Conservation (phyloP, 2,797 vertebrate genomes). For the Darevskia nairensis region DNA sequence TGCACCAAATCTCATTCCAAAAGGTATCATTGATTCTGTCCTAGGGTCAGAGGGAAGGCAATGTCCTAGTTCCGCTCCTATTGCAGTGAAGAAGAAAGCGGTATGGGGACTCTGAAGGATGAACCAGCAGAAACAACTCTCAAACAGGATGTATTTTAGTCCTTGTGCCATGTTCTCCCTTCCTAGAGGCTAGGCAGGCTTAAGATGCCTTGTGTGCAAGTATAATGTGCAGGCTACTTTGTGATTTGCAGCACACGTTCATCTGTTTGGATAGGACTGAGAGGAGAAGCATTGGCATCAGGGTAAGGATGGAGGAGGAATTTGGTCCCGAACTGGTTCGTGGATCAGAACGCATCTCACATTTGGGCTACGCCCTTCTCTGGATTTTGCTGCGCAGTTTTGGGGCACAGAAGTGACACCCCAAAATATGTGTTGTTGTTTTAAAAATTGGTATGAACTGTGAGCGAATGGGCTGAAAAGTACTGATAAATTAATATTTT, state of each 20-base stretch:
- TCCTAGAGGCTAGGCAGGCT: slow-evolving; percentile 36
- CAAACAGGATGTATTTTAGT: background rate
- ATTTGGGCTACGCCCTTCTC: too few species aligned
- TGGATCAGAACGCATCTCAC: too few species aligned
- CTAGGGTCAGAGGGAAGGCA: background rate
- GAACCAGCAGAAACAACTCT: background rate
- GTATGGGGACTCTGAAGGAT: background rate
- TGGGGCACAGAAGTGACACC: too few species aligned
- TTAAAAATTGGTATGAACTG: too few species aligned
- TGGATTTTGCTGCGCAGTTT: too few species aligned
- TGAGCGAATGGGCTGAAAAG: too few species aligned
- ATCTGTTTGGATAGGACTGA: accelerated
- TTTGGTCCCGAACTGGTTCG: too few species aligned
- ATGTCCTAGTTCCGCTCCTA: accelerated
- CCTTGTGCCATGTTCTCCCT: background rate
- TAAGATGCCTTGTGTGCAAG: background rate
- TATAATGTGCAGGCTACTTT: slow-evolving; percentile 11
- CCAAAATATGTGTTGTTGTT: too few species aligned
- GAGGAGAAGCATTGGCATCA: too few species aligned
- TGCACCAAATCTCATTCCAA: background rate
- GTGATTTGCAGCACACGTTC: accelerated
- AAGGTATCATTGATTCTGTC: accelerated
- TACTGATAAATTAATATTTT: too few species aligned
- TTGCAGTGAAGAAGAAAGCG: background rate
- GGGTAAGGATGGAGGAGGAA: too few species aligned